These are phyloP conservation scores for Molossus molossus DNA, from an alignment of 2,797 vertebrate genomes.

Conservation along the genomic window DNA sequence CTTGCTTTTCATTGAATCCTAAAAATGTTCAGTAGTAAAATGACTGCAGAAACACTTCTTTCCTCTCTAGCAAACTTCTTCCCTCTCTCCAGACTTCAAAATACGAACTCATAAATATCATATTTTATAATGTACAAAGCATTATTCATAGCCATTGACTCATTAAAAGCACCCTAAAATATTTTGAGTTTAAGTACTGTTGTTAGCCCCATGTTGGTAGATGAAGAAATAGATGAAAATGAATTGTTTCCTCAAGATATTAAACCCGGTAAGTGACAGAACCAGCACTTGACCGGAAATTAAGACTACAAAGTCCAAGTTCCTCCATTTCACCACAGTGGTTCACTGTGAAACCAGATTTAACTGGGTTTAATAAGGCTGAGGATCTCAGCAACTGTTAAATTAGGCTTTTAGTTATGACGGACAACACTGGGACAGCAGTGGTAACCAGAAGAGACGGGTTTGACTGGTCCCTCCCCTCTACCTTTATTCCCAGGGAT, in stretches of 20 bases:
- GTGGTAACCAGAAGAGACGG: not conserved
- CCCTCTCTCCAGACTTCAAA: not conserved
- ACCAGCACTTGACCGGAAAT: not conserved
- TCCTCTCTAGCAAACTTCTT: not conserved
- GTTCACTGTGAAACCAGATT: not conserved
- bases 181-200: not conserved
- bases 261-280: not conserved
- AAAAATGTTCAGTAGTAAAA: not conserved
- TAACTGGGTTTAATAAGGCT: not conserved
- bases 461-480: not conserved
- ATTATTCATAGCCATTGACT: not conserved
- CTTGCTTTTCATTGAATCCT: not conserved
- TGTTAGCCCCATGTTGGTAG: not conserved
- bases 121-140: not conserved
- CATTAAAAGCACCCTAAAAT: not conserved
- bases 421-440: not conserved
- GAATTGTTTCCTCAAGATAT: not conserved
- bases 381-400: not conserved
- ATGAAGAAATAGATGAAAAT: not conserved
- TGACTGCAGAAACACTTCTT: not conserved
- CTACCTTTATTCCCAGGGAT: accelerated
- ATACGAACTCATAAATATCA: not conserved
- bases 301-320: not conserved
- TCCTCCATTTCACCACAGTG: not conserved
- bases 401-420: not conserved